A percentile compares a stretch with the other conserved stretches of the same genome.
phyloP scores from a whole-genome alignment of 1,140 invertebrate genomes.

The Microplitis mediator region DNA sequence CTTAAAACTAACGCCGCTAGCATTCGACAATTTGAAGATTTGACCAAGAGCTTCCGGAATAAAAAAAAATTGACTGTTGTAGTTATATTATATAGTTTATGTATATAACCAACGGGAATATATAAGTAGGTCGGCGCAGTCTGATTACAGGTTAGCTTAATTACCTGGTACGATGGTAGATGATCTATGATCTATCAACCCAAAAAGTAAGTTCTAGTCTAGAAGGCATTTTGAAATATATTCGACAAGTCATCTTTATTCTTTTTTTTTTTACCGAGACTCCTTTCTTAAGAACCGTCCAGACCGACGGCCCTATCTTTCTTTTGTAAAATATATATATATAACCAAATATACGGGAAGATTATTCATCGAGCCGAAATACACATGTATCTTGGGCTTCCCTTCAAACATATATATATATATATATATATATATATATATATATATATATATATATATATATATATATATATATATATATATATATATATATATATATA shows the following conservation, averaged over 20 bases:
- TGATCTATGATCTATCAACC: conserved; percentile 24
- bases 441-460: no score
- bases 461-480: no score
- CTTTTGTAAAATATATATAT: neutral
- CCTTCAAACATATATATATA: no score
- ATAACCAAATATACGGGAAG: no score
- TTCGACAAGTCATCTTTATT: conserved; percentile 3
- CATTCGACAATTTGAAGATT: neutral
- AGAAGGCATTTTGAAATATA: neutral
- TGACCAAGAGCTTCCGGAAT: conserved; percentile 27
- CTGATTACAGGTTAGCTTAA: conserved; percentile 32
- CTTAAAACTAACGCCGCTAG: neutral
- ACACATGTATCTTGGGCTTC: no score
- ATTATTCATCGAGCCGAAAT: no score
- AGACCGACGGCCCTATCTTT: neutral
- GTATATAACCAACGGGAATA: conserved; percentile 6
- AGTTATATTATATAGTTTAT: neutral
- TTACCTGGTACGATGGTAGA: conserved; percentile 25
- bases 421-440: no score
- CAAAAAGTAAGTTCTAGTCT: neutral
- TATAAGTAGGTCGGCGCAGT: conserved; percentile 28
- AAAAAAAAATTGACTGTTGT: neutral
- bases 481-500: neutral
- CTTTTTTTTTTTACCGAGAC: neutral
- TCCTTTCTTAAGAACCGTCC: neutral